Evolutionary conservation across 2,888 invertebrate species (phyloP).

Genomic region (Andrena hattorfiana): DNA sequence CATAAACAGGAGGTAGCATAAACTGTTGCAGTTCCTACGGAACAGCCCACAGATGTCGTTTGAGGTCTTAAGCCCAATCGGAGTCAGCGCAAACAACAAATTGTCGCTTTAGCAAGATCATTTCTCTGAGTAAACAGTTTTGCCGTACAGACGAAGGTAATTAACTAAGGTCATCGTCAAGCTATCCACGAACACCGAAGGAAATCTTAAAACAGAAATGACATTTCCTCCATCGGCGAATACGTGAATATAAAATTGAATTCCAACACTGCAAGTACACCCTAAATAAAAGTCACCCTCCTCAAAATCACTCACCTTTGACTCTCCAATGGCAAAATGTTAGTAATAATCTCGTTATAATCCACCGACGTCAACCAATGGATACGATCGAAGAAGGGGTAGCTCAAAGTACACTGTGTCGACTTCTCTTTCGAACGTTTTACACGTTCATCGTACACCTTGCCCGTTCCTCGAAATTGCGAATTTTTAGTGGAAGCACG

Average conservation of each 20-base stretch:
- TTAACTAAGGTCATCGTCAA: neutral
- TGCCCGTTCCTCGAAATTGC: slow-evolving; percentile 19
- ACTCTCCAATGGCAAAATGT: slow-evolving; percentile 3
- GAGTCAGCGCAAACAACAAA: slow-evolving; percentile 43
- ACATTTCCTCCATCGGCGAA: neutral
- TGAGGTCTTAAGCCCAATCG: slow-evolving; percentile 24
- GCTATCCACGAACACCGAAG: no score
- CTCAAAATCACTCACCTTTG: slow-evolving; percentile 37
- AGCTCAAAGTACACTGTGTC: slow-evolving; percentile 24
- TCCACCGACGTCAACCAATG: slow-evolving; percentile 12
- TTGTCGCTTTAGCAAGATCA: slow-evolving; percentile 24
- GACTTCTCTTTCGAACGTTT: slow-evolving; percentile 8
- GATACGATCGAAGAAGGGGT: slow-evolving; percentile 4
- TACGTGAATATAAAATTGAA: neutral
- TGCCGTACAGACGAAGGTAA: neutral
- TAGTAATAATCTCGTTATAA: neutral
- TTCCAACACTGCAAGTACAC: neutral
- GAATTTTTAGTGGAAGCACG: neutral
- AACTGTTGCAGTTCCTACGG: slow-evolving; percentile 33
- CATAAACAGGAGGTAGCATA: slow-evolving; percentile 50
- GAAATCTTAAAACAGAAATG: neutral
- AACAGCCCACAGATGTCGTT: slow-evolving; percentile 59
- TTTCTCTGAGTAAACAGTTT: neutral
- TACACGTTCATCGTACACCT: slow-evolving; percentile 32
- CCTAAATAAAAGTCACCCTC: slow-evolving; percentile 8